phyloP scores from a whole-genome alignment of 2,888 invertebrate genomes.

The Zele albiditarsus region DNA sequence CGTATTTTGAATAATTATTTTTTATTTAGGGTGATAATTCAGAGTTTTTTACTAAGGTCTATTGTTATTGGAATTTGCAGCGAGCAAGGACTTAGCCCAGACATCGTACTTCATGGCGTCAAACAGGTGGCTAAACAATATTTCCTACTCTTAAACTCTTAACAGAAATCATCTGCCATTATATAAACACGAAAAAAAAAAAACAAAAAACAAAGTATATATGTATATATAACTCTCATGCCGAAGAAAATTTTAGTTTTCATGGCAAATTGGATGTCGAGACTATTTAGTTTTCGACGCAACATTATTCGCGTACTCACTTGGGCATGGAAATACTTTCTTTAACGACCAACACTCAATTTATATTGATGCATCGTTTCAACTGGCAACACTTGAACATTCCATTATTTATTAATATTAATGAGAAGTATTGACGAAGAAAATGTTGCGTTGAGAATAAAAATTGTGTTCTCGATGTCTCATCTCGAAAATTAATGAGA shows the following conservation, averaged over 20 bases:
- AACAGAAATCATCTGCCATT: constrained; percentile 27
- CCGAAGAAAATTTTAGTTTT: not conserved
- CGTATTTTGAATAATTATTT: not conserved
- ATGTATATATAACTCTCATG: constrained; percentile 1
- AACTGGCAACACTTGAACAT: not conserved
- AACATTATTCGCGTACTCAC: constrained; percentile 30
- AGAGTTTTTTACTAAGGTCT: not conserved
- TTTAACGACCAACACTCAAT: too few relatives aligned
- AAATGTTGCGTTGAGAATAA: not conserved
- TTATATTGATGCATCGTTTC: too few relatives aligned
- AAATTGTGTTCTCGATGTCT: not conserved
- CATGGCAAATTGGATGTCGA: not conserved
- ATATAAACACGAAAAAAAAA: constrained; percentile 21
- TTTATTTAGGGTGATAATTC: not conserved
- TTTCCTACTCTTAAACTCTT: constrained; percentile 41
- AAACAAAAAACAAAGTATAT: not conserved
- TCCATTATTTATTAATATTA: not conserved
- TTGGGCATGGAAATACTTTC: not conserved
- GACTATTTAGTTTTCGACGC: not conserved
- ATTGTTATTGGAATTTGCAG: constrained; percentile 73
- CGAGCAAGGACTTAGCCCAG: constrained; percentile 96
- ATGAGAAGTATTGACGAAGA: not conserved
- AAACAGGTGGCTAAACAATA: constrained; percentile 81
- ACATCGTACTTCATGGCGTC: constrained; percentile 99
- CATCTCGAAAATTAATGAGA: not conserved